phyloP scores from a whole-genome alignment of 2,113 vertebrate species.

The Tonatia bakeri region DNA sequence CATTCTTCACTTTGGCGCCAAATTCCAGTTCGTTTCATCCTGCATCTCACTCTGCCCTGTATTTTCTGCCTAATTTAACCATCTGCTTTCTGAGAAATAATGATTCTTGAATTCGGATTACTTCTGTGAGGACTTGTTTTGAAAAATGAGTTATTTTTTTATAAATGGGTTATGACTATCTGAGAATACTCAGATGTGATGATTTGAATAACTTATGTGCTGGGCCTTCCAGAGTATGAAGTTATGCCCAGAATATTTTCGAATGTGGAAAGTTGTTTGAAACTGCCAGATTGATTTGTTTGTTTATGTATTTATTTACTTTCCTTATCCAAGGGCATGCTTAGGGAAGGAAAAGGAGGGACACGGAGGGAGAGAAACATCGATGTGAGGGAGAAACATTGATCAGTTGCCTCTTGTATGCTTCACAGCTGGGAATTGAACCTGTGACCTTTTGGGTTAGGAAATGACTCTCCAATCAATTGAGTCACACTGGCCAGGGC shows the following conservation, averaged over 20 bases:
- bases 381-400: no score
- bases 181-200: slow-evolving; percentile 26
- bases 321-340: no score
- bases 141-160: background rate
- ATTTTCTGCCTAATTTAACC: background rate
- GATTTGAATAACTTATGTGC: slow-evolving; percentile 26
- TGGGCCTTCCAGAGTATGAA: background rate
- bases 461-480: no score
- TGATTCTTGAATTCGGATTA: slow-evolving; percentile 18
- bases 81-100: slow-evolving; percentile 19
- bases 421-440: no score
- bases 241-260: slow-evolving; percentile 21
- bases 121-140: slow-evolving; percentile 19
- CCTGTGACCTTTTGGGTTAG: no score
- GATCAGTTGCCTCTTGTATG: no score
- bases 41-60: background rate
- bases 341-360: no score
- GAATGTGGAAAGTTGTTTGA: slow-evolving; percentile 24
- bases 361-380: no score
- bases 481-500: no score
- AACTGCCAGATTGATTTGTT: background rate
- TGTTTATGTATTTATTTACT: background rate
- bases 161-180: background rate
- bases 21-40: background rate
- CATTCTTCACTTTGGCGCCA: background rate